Conservation (phyloP, 2,888 invertebrate genomes). For the Hypomecis atomaria region DNA sequence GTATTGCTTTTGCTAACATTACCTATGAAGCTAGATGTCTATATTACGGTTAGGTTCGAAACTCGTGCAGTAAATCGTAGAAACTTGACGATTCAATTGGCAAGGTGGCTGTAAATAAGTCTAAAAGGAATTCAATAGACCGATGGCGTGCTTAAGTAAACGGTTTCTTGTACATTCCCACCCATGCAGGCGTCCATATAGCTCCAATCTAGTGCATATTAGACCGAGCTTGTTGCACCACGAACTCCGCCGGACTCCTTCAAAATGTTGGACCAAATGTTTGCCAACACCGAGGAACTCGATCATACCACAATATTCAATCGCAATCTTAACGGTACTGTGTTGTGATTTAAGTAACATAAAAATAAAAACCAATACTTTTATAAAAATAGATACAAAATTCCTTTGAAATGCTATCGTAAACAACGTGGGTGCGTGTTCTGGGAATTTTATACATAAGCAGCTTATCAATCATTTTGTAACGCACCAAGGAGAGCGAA, state of each 20-base stretch:
- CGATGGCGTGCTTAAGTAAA: conserved; percentile 71
- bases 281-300: conserved; percentile 66
- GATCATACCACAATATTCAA: conserved; percentile 88
- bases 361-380: background rate
- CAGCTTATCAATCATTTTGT: conserved; percentile 20
- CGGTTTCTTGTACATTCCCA: conserved; percentile 64
- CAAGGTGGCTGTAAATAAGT: conserved; percentile 53
- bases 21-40: background rate
- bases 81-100: conserved; percentile 61
- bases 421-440: conserved; percentile 19
- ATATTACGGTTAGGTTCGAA: conserved; percentile 3
- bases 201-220: conserved; percentile 48
- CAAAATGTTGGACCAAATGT: conserved; percentile 52
- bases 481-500: background rate
- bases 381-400: background rate
- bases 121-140: conserved; percentile 56
- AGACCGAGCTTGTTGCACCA: conserved; percentile 29
- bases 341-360: no score
- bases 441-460: conserved; percentile 12
- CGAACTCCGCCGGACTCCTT: conserved; percentile 20
- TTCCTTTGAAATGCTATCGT: background rate
- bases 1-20: background rate
- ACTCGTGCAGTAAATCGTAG: conserved; percentile 28
- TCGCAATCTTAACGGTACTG: conserved; percentile 80
- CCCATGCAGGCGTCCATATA: conserved; percentile 65